Conservation (phyloP, 2,797 vertebrate genomes). For the Enteromius fasciolatus region DNA sequence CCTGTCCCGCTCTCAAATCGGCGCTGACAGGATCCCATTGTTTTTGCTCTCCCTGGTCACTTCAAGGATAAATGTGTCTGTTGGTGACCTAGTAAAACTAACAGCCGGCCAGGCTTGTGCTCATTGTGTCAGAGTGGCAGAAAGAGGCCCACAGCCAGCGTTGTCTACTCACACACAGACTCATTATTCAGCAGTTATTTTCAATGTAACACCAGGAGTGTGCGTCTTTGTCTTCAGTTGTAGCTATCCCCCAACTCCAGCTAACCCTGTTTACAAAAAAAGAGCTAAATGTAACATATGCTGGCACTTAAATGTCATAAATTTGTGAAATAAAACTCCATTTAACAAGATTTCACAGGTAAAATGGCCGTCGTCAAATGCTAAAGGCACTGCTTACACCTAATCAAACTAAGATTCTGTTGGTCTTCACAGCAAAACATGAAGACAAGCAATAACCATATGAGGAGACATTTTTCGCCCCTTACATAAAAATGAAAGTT, state of each 20-base stretch:
- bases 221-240: constrained; percentile 21
- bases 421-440: not conserved
- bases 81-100: constrained; percentile 64
- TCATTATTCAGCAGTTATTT: not conserved
- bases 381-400: not conserved
- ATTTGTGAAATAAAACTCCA: not conserved
- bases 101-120: constrained; percentile 48
- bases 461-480: not conserved
- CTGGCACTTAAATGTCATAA: not conserved
- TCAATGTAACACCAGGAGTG: not conserved
- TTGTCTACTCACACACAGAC: not conserved
- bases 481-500: not conserved
- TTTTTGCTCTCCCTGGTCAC: constrained; percentile 46
- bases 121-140: constrained; percentile 48
- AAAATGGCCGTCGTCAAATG: not conserved
- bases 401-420: not conserved
- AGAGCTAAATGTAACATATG: not conserved
- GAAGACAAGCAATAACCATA: not conserved
- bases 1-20: constrained; percentile 45
- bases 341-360: not conserved
- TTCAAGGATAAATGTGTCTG: constrained; percentile 58
- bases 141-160: constrained; percentile 37
- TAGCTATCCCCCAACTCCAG: not conserved
- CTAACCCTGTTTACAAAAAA: not conserved
- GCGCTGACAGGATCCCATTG: constrained; percentile 51